phyloP scores from a whole-genome alignment of 2,113 vertebrate species.

The Hoplias malabaricus region DNA sequence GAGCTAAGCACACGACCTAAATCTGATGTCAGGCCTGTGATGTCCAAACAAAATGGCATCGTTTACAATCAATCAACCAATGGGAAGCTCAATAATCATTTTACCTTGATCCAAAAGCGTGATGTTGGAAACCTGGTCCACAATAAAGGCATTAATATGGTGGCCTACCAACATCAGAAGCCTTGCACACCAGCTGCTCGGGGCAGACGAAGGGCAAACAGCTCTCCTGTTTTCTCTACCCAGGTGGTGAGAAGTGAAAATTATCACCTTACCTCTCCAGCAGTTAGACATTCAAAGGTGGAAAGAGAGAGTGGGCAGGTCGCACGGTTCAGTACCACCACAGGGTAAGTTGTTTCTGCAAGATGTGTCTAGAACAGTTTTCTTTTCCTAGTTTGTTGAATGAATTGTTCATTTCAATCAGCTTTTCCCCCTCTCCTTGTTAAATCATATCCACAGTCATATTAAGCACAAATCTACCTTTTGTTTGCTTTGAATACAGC shows the following conservation, averaged over 20 bases:
- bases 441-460: too few species aligned
- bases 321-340: constrained; percentile 58
- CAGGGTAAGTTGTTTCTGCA: constrained; percentile 50
- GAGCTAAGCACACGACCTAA: constrained; percentile 51
- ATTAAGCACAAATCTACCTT: too few species aligned
- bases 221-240: constrained; percentile 65
- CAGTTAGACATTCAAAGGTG: constrained; percentile 55
- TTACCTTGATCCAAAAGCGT: constrained; percentile 39
- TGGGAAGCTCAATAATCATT: constrained; percentile 58
- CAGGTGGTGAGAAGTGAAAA: constrained; percentile 69
- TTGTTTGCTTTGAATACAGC: too few species aligned
- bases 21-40: constrained; percentile 61
- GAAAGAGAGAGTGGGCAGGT: constrained; percentile 57
- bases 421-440: too few species aligned
- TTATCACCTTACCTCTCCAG: constrained; percentile 69
- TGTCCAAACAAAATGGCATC: constrained; percentile 59
- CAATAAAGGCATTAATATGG: constrained; percentile 51
- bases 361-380: background rate
- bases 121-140: constrained; percentile 44
- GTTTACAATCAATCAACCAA: constrained; percentile 66
- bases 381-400: background rate
- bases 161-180: constrained; percentile 62
- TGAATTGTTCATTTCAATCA: too few species aligned
- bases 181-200: constrained; percentile 42
- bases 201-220: constrained; percentile 64